These are phyloP conservation scores for Microctenopoma lineatum DNA, from an alignment of 2,797 vertebrate genomes.

Conservation along the genomic window DNA sequence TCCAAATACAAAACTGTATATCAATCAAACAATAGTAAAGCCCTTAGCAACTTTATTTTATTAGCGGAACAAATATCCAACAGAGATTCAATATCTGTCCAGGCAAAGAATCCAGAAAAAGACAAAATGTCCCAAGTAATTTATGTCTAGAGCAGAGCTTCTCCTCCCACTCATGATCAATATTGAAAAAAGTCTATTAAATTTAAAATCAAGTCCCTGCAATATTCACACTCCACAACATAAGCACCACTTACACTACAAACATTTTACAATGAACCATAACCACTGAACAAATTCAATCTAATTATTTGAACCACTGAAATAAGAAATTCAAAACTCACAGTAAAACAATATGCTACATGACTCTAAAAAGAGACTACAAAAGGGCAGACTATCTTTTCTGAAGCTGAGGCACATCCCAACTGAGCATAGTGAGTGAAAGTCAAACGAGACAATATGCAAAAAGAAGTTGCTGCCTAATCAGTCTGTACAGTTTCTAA, in stretches of 20 bases:
- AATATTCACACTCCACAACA: constrained; percentile 17
- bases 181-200: constrained; percentile 21
- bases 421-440: constrained; percentile 9
- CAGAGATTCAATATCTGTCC: background rate
- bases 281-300: constrained; percentile 46
- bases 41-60: background rate
- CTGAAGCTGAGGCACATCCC: constrained; percentile 17
- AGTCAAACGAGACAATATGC: constrained; percentile 35
- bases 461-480: constrained; percentile 5
- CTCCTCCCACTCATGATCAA: constrained; percentile 9
- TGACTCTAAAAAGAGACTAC: constrained; percentile 26
- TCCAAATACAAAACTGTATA: background rate
- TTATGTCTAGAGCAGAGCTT: background rate
- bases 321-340: constrained; percentile 42
- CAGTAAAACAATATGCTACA: constrained; percentile 26
- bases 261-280: constrained; percentile 42
- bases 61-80: constrained; percentile 8
- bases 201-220: constrained; percentile 16
- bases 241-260: constrained; percentile 24
- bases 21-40: background rate
- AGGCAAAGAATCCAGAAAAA: background rate
- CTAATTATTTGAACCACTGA: constrained; percentile 52
- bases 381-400: constrained; percentile 29
- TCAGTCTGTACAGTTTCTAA: constrained; percentile 20
- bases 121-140: constrained; percentile 8